phyloP scores from a whole-genome alignment of 2,797 vertebrate species.

The Sebastes vulpes region DNA sequence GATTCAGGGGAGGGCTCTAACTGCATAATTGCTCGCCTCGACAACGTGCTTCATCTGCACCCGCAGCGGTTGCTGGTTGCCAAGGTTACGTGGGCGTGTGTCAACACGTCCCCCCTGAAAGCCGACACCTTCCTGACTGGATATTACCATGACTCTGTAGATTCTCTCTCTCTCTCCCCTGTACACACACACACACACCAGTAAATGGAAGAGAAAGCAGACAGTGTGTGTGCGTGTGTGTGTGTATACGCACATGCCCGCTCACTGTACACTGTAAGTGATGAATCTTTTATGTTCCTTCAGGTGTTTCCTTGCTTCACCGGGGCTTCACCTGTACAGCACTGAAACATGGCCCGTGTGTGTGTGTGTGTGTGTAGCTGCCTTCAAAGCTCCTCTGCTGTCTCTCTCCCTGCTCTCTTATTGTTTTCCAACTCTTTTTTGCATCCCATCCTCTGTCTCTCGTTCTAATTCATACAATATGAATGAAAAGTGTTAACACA shows the following conservation, averaged over 20 bases:
- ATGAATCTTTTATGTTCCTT: slow-evolving; percentile 76
- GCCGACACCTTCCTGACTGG: slow-evolving; percentile 79
- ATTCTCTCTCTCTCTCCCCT: slow-evolving; percentile 25
- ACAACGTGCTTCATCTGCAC: slow-evolving; percentile 79
- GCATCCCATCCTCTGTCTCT: neutral
- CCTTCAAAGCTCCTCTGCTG: slow-evolving; percentile 15
- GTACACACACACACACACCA: neutral
- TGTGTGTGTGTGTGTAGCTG: neutral
- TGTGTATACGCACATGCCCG: neutral
- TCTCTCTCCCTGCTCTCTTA: neutral
- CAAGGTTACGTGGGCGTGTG: slow-evolving; percentile 82
- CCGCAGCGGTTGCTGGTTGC: slow-evolving; percentile 77
- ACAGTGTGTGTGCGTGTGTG: slow-evolving; percentile 3
- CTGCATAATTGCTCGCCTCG: slow-evolving; percentile 83
- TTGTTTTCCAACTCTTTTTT: neutral
- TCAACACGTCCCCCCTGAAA: slow-evolving; percentile 78
- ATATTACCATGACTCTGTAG: slow-evolving; percentile 74
- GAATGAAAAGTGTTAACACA: neutral
- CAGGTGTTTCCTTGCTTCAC: slow-evolving; percentile 69
- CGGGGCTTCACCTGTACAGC: slow-evolving; percentile 55
- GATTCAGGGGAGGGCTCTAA: slow-evolving; percentile 81
- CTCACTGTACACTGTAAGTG: slow-evolving; percentile 33
- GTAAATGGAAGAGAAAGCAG: slow-evolving; percentile 32
- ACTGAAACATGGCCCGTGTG: slow-evolving; percentile 31
- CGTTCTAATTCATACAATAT: neutral